Percentiles rank a stretch among this genome's conserved stretches.
phyloP scores from a whole-genome alignment of 1,140 invertebrate species.

The Drosophila nebulosa region DNA sequence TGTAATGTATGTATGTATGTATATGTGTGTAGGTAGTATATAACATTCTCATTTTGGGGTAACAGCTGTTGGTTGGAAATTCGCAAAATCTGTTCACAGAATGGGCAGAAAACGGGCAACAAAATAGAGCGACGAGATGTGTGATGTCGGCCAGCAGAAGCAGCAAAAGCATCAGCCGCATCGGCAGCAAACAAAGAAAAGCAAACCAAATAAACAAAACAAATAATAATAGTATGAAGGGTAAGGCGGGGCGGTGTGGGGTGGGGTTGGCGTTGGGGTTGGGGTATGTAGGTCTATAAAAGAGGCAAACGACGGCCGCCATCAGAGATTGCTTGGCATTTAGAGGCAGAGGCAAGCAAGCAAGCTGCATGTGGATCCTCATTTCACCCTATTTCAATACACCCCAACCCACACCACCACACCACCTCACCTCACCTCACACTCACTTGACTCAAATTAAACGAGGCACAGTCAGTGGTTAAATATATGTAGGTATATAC shows the following conservation, averaged over 20 bases:
- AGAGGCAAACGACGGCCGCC: conserved; percentile 15
- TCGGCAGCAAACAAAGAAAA: conserved; percentile 66
- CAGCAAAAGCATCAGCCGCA: conserved; percentile 28
- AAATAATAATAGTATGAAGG: conserved; percentile 27
- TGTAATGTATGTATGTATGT: conserved; percentile 17
- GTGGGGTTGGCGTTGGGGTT: not conserved
- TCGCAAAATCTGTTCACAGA: conserved; percentile 45
- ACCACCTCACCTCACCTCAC: not conserved
- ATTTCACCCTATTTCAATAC: not conserved
- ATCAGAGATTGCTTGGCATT: conserved; percentile 34
- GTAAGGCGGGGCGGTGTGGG: not conserved
- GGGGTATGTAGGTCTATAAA: conserved; percentile 33
- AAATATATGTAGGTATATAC: conserved; percentile 42
- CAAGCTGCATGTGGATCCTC: conserved; percentile 49
- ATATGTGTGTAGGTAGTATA: conserved; percentile 21
- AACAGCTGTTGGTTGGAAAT: conserved; percentile 4
- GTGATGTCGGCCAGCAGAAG: conserved; percentile 28
- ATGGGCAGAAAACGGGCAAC: not conserved
- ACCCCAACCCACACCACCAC: not conserved
- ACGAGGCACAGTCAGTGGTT: conserved; percentile 43
- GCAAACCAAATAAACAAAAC: conserved; percentile 73
- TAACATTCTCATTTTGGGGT: conserved; percentile 4
- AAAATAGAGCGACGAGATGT: not conserved
- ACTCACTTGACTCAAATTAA: conserved; percentile 78
- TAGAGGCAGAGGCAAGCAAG: conserved; percentile 33